A percentile compares a stretch with the other conserved stretches of the same genome.
Conservation (phyloP, 2,888 invertebrate genomes). For the Nymphalis polychloros region DNA sequence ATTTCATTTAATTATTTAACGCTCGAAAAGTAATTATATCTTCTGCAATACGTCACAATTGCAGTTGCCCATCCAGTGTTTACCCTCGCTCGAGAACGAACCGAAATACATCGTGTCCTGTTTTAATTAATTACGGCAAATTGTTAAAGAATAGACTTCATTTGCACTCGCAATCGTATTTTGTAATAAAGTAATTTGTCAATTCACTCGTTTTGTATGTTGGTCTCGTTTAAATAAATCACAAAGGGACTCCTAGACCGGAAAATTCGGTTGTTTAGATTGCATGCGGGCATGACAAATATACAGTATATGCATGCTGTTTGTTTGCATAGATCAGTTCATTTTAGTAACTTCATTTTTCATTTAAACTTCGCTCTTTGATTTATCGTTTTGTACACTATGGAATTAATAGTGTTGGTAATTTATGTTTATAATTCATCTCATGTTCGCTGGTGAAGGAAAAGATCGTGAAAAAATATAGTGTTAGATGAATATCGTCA, state of each 20-base stretch:
- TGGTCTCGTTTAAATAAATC: constrained; percentile 55
- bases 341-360: constrained; percentile 20
- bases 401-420: not conserved
- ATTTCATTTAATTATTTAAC: constrained; percentile 22
- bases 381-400: not conserved
- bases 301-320: constrained; percentile 32
- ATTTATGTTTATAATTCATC: too few species aligned
- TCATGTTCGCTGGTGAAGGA: too few species aligned
- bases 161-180: constrained; percentile 50
- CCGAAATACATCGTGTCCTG: constrained; percentile 46
- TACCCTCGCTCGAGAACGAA: constrained; percentile 42
- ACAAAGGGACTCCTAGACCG: constrained; percentile 73
- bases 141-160: constrained; percentile 57
- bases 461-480: not conserved
- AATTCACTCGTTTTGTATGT: constrained; percentile 28
- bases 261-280: constrained; percentile 72
- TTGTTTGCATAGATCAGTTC: not conserved
- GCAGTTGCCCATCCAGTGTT: constrained; percentile 21
- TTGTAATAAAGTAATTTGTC: constrained; percentile 40
- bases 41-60: constrained; percentile 26
- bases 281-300: constrained; percentile 72
- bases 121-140: constrained; percentile 56
- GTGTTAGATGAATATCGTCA: too few species aligned
- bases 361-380: constrained; percentile 17
- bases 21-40: constrained; percentile 28